These are phyloP conservation scores for Daphoenositta chrysoptera DNA, from an alignment of 2,113 vertebrate genomes.

Conservation along the genomic window DNA sequence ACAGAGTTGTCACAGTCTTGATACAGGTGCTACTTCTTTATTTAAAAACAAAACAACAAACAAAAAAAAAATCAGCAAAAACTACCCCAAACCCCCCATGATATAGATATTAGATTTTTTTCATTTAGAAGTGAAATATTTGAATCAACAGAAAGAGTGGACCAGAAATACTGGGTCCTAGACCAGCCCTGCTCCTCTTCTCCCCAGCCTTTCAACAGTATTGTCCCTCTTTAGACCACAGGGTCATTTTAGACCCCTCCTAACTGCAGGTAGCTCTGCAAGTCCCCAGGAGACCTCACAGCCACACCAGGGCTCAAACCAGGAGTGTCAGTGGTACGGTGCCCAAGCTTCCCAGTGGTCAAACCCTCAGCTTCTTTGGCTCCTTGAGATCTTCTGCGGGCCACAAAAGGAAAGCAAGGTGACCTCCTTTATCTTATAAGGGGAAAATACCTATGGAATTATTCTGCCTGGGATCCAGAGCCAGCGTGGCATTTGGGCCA, in stretches of 20 bases:
- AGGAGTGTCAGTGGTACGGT: rapidly evolving
- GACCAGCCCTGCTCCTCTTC: background rate
- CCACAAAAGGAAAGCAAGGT: background rate
- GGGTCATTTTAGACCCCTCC: background rate
- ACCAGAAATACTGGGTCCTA: background rate
- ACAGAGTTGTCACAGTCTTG: background rate
- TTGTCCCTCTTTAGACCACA: background rate
- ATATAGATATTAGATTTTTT: background rate
- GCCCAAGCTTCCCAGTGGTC: background rate
- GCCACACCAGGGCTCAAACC: no score
- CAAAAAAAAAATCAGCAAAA: background rate
- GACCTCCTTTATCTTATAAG: background rate
- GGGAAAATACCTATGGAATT: background rate
- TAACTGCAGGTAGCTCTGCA: background rate
- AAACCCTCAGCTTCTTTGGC: background rate
- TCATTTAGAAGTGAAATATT: background rate
- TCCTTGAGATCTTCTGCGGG: background rate
- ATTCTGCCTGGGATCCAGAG: background rate
- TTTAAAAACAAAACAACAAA: background rate
- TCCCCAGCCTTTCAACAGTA: background rate
- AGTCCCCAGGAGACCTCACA: background rate
- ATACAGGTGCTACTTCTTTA: background rate
- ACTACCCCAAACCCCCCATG: rapidly evolving
- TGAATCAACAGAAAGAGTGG: rapidly evolving
- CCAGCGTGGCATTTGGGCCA: rapidly evolving